Percentiles rank a stretch among this genome's conserved stretches.
Evolutionary conservation across 1,140 invertebrate genomes (phyloP).

Genomic region (Macrobrachium rosenbergii): DNA sequence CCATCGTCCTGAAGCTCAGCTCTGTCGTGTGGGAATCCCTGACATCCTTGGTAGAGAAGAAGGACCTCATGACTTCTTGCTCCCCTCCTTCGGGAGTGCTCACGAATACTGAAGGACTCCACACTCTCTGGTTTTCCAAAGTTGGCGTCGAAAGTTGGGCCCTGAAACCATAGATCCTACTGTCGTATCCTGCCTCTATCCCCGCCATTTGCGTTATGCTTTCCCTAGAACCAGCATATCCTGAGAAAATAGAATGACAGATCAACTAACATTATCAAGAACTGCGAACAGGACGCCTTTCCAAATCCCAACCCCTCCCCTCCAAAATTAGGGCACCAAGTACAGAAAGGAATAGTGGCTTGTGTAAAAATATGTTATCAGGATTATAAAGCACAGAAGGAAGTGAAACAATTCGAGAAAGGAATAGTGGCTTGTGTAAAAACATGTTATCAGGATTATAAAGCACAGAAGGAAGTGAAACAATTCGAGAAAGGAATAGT

Average conservation of each 20-base stretch:
- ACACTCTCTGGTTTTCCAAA: conserved; percentile 29
- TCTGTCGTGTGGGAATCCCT: not conserved
- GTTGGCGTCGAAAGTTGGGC: conserved; percentile 37
- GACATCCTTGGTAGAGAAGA: conserved; percentile 16
- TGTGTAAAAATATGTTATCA: too few species aligned
- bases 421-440: too few species aligned
- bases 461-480: too few species aligned
- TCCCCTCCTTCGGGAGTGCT: conserved; percentile 41
- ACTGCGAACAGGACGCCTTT: too few species aligned
- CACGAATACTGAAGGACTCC: conserved; percentile 35
- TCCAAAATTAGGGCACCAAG: too few species aligned
- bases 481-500: too few species aligned
- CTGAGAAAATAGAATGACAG: not conserved
- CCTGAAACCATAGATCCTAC: conserved; percentile 28
- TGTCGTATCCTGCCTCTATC: conserved; percentile 18
- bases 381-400: too few species aligned
- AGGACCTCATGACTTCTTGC: conserved; percentile 24
- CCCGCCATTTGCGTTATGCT: conserved; percentile 32
- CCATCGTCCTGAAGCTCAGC: conserved; percentile 24
- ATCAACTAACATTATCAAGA: not conserved
- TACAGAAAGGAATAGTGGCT: too few species aligned
- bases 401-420: too few species aligned
- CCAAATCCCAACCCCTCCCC: too few species aligned
- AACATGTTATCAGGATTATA: too few species aligned
- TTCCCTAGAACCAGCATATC: conserved; percentile 46